phyloP scores from a whole-genome alignment of 1,140 invertebrate species.

The Drosophila persimilis region DNA sequence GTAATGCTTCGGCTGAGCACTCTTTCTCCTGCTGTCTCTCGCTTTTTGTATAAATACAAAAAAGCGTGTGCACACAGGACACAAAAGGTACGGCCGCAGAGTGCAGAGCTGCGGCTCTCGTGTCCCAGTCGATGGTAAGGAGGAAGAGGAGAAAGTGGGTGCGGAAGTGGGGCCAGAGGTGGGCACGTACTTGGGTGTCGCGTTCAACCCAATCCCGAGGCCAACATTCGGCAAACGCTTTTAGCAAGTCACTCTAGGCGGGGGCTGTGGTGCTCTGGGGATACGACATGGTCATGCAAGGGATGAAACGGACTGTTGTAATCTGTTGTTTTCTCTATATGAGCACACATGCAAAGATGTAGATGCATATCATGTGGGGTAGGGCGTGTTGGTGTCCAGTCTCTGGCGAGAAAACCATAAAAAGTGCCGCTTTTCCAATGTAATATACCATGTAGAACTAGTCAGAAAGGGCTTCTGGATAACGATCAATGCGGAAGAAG shows the following conservation, averaged over 20 bases:
- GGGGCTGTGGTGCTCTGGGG: conserved; percentile 12
- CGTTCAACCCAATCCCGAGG: conserved; percentile 5
- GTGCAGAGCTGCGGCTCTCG: background rate
- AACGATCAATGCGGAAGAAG: too few species aligned
- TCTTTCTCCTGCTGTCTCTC: too few species aligned
- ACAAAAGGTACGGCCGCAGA: background rate
- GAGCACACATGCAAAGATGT: background rate
- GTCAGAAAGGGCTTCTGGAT: too few species aligned
- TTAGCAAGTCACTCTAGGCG: conserved; percentile 25
- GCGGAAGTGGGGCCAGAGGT: conserved; percentile 4
- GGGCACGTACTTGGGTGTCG: conserved; percentile 3
- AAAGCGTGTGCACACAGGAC: conserved; percentile 55
- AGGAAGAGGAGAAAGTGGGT: conserved; percentile 10
- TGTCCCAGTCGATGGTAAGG: background rate
- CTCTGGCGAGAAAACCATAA: too few species aligned
- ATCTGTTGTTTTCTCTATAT: conserved; percentile 14
- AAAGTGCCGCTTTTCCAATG: too few species aligned
- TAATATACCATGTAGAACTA: too few species aligned
- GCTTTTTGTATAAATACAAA: conserved; percentile 11
- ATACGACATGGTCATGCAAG: conserved; percentile 6
- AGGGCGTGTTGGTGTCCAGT: background rate
- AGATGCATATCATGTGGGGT: background rate
- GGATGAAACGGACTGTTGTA: conserved; percentile 32
- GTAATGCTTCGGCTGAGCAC: too few species aligned
- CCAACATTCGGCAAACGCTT: conserved; percentile 11